Evolutionary conservation across 2,888 invertebrate species (phyloP).

Genomic region (Mycogona germanica): DNA sequence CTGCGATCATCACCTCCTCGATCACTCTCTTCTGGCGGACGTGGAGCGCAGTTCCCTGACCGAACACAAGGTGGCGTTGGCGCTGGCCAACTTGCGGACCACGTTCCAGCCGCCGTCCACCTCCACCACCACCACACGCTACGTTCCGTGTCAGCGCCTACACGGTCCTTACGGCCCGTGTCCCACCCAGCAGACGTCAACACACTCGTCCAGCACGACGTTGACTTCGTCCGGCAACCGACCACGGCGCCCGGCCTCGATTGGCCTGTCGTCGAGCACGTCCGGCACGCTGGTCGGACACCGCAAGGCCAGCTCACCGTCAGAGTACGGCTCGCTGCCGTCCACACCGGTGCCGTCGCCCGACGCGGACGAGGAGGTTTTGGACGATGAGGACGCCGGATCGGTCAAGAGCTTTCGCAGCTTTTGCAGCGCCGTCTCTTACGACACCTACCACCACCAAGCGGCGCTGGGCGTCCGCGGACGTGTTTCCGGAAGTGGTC

Average conservation of each 20-base stretch:
- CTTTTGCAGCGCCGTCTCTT: constrained; percentile 20
- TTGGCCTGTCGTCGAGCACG: neutral
- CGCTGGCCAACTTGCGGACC: neutral
- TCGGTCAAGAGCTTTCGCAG: constrained; percentile 24
- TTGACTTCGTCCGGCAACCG: constrained; percentile 1
- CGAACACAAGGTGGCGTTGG: neutral
- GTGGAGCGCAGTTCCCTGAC: neutral
- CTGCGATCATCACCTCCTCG: neutral
- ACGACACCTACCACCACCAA: constrained; percentile 19
- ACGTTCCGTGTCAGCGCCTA: too few relatives aligned
- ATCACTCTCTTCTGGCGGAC: neutral
- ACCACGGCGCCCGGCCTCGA: neutral
- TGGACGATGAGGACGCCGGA: constrained; percentile 15
- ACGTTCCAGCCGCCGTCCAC: neutral
- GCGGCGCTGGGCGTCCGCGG: constrained; percentile 9
- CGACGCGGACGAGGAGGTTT: too few relatives aligned
- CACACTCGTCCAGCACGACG: neutral
- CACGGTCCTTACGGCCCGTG: neutral
- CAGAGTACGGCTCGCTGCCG: constrained; percentile 9
- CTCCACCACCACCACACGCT: neutral
- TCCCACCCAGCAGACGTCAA: neutral
- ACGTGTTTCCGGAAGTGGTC: neutral
- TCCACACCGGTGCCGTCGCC: constrained; percentile 5
- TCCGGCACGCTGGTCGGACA: neutral
- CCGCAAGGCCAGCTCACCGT: constrained; percentile 1